These are phyloP conservation scores for Platerodrilus igneus DNA, from an alignment of 2,888 invertebrate genomes.

Conservation along the genomic window DNA sequence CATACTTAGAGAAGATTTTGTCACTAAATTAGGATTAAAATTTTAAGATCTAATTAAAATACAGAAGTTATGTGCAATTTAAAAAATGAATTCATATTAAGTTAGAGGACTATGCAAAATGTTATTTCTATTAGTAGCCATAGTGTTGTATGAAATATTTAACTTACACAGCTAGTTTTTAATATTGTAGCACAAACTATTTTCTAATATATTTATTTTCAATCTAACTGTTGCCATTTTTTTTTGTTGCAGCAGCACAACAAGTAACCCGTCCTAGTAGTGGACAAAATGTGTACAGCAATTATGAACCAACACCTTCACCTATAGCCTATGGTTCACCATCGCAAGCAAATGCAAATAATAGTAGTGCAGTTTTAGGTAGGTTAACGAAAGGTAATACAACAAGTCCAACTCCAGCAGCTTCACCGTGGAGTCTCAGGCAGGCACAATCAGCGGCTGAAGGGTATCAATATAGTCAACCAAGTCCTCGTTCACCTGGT, in stretches of 20 bases:
- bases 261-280: slow-evolving; percentile 63
- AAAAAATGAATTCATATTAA: no score
- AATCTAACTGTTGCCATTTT: no score
- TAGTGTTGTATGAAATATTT: no score
- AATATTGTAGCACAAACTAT: no score
- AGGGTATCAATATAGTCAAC: slow-evolving; percentile 60
- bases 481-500: slow-evolving; percentile 83
- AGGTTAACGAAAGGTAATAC: slow-evolving; percentile 65
- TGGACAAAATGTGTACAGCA: slow-evolving; percentile 65
- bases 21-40: no score
- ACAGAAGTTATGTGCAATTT: no score
- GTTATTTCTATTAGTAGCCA: no score
- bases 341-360: slow-evolving; percentile 59
- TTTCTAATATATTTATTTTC: no score
- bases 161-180: no score
- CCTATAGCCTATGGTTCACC: slow-evolving; percentile 62
- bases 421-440: slow-evolving; percentile 60
- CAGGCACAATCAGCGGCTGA: slow-evolving; percentile 63
- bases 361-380: slow-evolving; percentile 56
- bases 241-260: slow-evolving; percentile 43
- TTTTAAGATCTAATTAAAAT: no score
- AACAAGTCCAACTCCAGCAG: slow-evolving; percentile 68
- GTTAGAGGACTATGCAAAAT: no score
- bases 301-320: slow-evolving; percentile 72
- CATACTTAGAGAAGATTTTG: no score